These are phyloP conservation scores for Clarias laeviceps DNA, from an alignment of 2,797 vertebrate species.

Conservation along the genomic window DNA sequence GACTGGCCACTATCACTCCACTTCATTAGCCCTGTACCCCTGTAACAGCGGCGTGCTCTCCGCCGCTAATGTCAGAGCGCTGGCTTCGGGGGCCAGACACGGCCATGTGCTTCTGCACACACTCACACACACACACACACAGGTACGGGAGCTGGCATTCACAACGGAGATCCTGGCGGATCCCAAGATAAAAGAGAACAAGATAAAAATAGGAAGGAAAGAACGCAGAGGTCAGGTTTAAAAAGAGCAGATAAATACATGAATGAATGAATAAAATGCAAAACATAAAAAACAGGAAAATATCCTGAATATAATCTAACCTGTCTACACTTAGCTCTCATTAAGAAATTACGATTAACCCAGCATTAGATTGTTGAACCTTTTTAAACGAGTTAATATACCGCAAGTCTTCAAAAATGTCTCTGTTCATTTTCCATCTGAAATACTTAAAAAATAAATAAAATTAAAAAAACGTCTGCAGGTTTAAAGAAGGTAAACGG, in stretches of 20 bases:
- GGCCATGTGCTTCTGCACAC: constrained; percentile 46
- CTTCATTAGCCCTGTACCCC: constrained; percentile 84
- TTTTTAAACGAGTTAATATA: neutral
- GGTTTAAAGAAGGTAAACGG: too few relatives aligned
- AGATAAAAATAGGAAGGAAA: neutral
- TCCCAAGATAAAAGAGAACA: neutral
- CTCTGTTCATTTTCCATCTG: too few relatives aligned
- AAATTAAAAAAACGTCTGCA: too few relatives aligned
- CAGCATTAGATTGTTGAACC: neutral
- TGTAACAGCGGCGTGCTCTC: constrained; percentile 77
- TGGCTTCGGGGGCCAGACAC: constrained; percentile 75
- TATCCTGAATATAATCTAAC: neutral
- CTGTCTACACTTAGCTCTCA: neutral
- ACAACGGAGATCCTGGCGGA: neutral
- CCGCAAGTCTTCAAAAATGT: too few relatives aligned
- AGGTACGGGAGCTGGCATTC: constrained; percentile 18
- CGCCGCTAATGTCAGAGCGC: constrained; percentile 61
- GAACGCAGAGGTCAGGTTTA: neutral
- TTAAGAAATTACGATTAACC: neutral
- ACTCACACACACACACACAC: neutral
- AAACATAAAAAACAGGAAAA: neutral
- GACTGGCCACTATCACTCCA: constrained; percentile 77
- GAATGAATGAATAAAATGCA: too few relatives aligned
- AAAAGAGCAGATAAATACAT: neutral
- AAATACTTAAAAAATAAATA: too few relatives aligned